Percentiles rank a stretch among this genome's conserved stretches.
Conservation (phyloP, 2,797 vertebrate species). For the Aulostomus chinensis region DNA sequence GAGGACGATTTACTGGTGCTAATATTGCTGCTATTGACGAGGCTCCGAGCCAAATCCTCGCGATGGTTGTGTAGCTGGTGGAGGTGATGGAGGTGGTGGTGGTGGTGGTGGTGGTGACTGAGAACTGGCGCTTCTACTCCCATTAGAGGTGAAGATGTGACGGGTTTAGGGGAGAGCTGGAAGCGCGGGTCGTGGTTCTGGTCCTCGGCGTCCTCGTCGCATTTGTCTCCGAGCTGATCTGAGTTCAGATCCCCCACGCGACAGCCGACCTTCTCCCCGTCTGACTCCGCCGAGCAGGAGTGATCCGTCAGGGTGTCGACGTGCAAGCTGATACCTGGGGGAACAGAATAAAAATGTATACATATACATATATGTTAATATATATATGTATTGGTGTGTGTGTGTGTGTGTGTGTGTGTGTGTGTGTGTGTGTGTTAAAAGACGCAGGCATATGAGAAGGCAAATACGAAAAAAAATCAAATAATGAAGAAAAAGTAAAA, state of each 20-base stretch:
- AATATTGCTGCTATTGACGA: slow-evolving; percentile 38
- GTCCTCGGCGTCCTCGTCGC: slow-evolving; percentile 79
- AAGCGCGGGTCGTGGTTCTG: slow-evolving; percentile 66
- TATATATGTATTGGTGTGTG: too few species aligned
- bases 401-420: too few species aligned
- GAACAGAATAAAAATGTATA: background rate
- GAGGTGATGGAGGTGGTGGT: slow-evolving; percentile 68
- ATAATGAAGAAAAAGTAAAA: too few species aligned
- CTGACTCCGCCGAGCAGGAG: slow-evolving; percentile 94
- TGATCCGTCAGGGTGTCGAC: slow-evolving; percentile 96
- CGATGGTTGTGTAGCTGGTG: slow-evolving; percentile 80
- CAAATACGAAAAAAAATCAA: background rate
- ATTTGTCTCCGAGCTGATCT: slow-evolving; percentile 86
- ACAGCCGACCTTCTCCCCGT: slow-evolving; percentile 89
- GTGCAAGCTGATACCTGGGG: slow-evolving; percentile 92
- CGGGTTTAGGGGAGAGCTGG: slow-evolving; percentile 80
- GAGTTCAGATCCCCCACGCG: slow-evolving; percentile 82
- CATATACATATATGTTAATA: too few species aligned
- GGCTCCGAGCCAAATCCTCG: slow-evolving; percentile 78
- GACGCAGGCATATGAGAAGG: too few species aligned
- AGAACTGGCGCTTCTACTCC: slow-evolving; percentile 89
- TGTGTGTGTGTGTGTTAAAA: too few species aligned
- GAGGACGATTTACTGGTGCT: slow-evolving; percentile 63
- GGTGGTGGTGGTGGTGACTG: slow-evolving; percentile 73
- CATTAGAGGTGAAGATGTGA: slow-evolving; percentile 89